Percentiles rank a stretch among this genome's conserved stretches.
These are phyloP conservation scores for Brachyhypopomus occidentalis DNA, from an alignment of 2,113 vertebrate genomes.

Conservation along the genomic window DNA sequence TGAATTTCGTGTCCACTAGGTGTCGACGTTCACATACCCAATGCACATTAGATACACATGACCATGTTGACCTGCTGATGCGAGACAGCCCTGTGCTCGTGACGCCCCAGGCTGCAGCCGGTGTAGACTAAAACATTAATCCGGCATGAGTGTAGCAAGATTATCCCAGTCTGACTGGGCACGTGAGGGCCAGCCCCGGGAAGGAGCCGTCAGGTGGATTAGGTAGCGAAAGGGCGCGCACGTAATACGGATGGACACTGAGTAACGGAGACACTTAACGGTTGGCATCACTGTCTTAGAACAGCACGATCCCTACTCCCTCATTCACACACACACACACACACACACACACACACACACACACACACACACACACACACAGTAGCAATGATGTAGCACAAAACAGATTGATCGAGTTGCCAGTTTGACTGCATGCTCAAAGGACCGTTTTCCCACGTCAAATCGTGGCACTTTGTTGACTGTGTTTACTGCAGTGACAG, in stretches of 20 bases:
- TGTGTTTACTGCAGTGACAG: background rate
- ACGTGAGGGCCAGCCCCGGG: constrained; percentile 55
- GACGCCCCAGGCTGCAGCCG: too few species aligned
- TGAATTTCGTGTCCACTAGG: constrained; percentile 28
- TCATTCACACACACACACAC: background rate
- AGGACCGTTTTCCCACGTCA: too few species aligned
- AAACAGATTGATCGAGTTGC: too few species aligned
- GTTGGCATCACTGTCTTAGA: too few species aligned
- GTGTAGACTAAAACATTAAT: too few species aligned
- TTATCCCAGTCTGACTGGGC: background rate
- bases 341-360: constrained; percentile 30
- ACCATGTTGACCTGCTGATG: too few species aligned
- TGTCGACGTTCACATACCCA: constrained; percentile 11
- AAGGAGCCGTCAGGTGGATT: constrained; percentile 73
- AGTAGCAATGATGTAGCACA: too few species aligned
- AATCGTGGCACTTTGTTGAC: too few species aligned
- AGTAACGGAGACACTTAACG: background rate
- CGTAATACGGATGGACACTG: constrained; percentile 70
- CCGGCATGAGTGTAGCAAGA: background rate
- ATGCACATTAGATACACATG: background rate
- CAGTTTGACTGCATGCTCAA: too few species aligned
- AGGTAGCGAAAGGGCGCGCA: constrained; percentile 57
- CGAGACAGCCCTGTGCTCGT: too few species aligned
- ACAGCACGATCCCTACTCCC: too few species aligned
- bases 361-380: background rate